Base-by-base conservation (phyloP, 2,888 invertebrate species). In the Hipparchia sbordonii region DNA sequence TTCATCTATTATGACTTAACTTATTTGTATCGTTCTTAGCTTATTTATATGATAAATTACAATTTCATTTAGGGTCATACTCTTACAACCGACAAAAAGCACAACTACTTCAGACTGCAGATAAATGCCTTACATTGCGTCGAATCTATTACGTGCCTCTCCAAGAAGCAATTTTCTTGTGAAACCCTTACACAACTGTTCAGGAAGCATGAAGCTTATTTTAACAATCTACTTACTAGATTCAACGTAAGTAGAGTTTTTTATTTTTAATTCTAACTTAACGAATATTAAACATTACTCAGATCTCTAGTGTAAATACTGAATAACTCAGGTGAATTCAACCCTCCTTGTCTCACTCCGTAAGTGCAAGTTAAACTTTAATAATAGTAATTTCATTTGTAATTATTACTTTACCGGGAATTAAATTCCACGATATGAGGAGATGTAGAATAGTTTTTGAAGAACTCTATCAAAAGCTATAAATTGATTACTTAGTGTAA, bases 201-300 rank as follows among this genome's bases (percentile, higher is more conserved):
- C 85, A 97, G 97, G 0, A 95, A 96, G 77, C 97, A 97, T 83
- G 96, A 97, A 80, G 94, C 94, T 39, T 88, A 96, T 79, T 92
- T 97, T 74, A 96, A 97, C 86, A 95, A 96, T 80, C 81, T 97
- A 56, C 88, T 95, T 67, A 83, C 89, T 23, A 93, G 96, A 72
- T 96, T 94, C 84, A 89, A 95, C 88, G 95, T 94, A 81, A 82
- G 84, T 72, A n/a, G 8, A 48, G 6, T 13, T 13, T 13, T 7
- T 13, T 48, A 48, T 13, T 39, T 5, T 39, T 39, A 39, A 5
- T 39, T 48, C 48, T 6, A 8, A 8, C 6, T 54, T n/a, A 0
- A 5, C 7, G 13, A 56, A 56, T n/a, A 54, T 54, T 54, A 48
- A 56, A 8, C 2, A 7, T 8, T 8, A 13, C 8, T 54, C 54